These are phyloP conservation scores for Luperina testacea DNA, from an alignment of 2,888 invertebrate species.

Conservation along the genomic window DNA sequence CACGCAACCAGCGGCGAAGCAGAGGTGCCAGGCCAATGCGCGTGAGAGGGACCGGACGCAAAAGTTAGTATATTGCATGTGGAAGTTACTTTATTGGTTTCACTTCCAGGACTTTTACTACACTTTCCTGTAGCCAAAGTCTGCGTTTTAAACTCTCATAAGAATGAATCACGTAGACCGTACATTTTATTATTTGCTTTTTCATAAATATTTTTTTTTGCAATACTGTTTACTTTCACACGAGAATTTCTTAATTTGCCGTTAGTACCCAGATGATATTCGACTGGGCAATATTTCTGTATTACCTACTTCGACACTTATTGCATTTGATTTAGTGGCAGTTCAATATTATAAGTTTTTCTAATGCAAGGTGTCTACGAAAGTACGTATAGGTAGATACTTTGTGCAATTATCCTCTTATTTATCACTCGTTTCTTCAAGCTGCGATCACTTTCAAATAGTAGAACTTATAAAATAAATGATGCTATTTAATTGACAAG, in stretches of 20 bases:
- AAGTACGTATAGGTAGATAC: not conserved
- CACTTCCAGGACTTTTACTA: slow-evolving; percentile 37
- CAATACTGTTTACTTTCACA: not conserved
- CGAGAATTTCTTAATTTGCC: not conserved
- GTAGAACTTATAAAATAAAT: slow-evolving; percentile 16
- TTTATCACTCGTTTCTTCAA: not conserved
- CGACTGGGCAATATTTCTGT: not conserved
- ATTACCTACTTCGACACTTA: not conserved
- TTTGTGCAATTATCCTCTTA: not conserved
- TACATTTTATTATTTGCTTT: not conserved
- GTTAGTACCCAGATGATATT: not conserved
- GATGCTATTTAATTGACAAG: slow-evolving; percentile 55
- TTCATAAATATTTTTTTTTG: not conserved
- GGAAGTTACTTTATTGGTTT: slow-evolving; percentile 25
- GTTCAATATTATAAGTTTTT: not conserved
- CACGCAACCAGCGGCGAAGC: slow-evolving; percentile 86
- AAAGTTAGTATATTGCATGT: slow-evolving; percentile 91
- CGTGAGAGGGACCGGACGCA: slow-evolving; percentile 95
- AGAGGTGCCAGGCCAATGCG: slow-evolving; percentile 95
- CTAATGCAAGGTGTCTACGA: not conserved
- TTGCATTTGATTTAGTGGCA: not conserved
- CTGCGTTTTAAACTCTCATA: not conserved
- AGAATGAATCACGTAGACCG: not conserved
- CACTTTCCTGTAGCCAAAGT: not conserved
- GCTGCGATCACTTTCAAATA: slow-evolving; percentile 35